Evolutionary conservation across 2,113 vertebrate genomes (phyloP).

Genomic region (Apteryx mantelli): DNA sequence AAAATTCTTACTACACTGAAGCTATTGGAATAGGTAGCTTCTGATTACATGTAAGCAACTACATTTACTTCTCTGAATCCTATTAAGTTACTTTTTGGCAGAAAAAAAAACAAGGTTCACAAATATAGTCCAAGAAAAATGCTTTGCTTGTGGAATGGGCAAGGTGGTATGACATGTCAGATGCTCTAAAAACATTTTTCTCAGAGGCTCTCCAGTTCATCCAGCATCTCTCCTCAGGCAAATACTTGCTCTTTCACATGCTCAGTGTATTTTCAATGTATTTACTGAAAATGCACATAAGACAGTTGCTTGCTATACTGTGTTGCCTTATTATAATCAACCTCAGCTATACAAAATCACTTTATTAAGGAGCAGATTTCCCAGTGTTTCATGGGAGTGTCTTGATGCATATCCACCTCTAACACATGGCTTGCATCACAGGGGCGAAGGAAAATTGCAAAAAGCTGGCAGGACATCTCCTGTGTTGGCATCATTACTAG

Average conservation of each 20-base stretch:
- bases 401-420: background rate
- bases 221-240: background rate
- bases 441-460: background rate
- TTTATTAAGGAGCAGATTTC: background rate
- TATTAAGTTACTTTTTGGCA: background rate
- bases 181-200: background rate
- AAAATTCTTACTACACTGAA: background rate
- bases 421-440: background rate
- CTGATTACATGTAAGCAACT: accelerated
- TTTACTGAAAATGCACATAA: background rate
- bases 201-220: background rate
- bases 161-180: background rate
- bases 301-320: background rate
- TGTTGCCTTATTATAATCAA: background rate
- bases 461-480: background rate
- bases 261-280: background rate
- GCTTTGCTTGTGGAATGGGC: background rate
- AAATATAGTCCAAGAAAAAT: background rate
- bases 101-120: background rate
- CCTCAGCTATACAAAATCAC: background rate
- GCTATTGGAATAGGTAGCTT: background rate
- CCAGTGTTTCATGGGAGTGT: background rate
- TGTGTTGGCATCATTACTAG: background rate
- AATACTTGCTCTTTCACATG: background rate
- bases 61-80: background rate